Base-by-base conservation (phyloP, 2,888 invertebrate genomes). In the Aphodius sticticus region DNA sequence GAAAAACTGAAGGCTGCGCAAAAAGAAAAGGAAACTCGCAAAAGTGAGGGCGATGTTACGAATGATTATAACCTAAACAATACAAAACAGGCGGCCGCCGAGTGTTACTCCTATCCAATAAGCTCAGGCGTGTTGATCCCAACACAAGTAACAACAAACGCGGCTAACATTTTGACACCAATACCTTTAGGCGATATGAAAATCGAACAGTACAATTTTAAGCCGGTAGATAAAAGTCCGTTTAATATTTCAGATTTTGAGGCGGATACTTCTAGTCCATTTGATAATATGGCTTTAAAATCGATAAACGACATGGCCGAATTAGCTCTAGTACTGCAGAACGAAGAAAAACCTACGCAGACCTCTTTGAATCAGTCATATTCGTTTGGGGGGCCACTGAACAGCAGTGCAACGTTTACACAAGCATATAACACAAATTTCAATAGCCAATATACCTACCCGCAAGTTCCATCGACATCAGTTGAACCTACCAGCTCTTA, bases 251-350 rank as follows among this genome's bases (percentile, higher is more conserved):
- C 94, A 82, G 97, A 97, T 88, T 98, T 98, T 90, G 97, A 97
- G 89, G 94, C 95, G 87, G 97, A 97, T 87, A 96, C 95, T 76
- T 96, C 96, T 78, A 97, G 96, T 88, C 97, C 97, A 0, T 98
- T 98, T 90, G 97, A 98, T 90, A 96, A 96, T 90, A 94, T 97
- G 89, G 97, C 96, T 90, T 89, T 98, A 77, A 96, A 97, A 89
- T 96, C 96, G 70, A 95, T 98, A 80, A 97, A 98, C 90, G 97
- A 97, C 87, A 93, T 97, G 92, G 97, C 96, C 89, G 94, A 96
- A 87, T 90, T 98, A 82, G 97, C 97, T 14, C 95, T 96, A 89
- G 96, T 97, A 74, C 87, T 94, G 88, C 93, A 88, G 82, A 86
- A 84, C 77, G 87, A 87, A 77, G 85, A 84, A 74, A 84, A 81